These are phyloP conservation scores for Loripinus fragilis DNA, from an alignment of 2,888 invertebrate genomes.

Conservation along the genomic window DNA sequence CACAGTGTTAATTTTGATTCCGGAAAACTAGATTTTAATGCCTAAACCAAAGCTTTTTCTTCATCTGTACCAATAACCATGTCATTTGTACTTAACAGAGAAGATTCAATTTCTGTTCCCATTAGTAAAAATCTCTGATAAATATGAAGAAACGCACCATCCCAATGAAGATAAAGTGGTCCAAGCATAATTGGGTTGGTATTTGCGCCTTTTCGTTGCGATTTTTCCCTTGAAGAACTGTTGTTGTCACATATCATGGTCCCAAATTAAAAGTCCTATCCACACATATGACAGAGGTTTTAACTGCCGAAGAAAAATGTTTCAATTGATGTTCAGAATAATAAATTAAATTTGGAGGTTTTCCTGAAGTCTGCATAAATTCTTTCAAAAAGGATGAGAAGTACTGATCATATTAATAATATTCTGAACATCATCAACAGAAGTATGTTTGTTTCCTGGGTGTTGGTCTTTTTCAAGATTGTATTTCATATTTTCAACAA, in stretches of 20 bases:
- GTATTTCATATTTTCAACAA: slow-evolving; percentile 26
- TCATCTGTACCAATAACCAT: slow-evolving; percentile 43
- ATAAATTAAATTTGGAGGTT: slow-evolving; percentile 23
- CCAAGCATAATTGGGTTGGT: slow-evolving; percentile 30
- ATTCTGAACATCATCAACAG: slow-evolving; percentile 18
- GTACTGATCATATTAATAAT: slow-evolving; percentile 19
- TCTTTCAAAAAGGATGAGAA: not conserved
- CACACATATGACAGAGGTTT: slow-evolving; percentile 20
- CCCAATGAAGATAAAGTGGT: slow-evolving; percentile 43
- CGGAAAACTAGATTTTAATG: slow-evolving; percentile 29
- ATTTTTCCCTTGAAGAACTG: slow-evolving; percentile 35
- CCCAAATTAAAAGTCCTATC: slow-evolving; percentile 36
- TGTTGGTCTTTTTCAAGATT: slow-evolving; percentile 1
- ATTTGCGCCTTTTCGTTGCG: slow-evolving; percentile 23
- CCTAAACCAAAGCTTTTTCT: slow-evolving; percentile 39
- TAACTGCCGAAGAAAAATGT: slow-evolving; percentile 11
- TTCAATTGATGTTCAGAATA: slow-evolving; percentile 32
- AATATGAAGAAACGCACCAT: slow-evolving; percentile 28
- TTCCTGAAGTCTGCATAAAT: not conserved
- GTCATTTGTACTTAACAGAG: slow-evolving; percentile 16
- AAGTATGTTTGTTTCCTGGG: slow-evolving; percentile 22
- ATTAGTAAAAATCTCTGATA: slow-evolving; percentile 43
- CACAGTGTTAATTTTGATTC: slow-evolving; percentile 27
- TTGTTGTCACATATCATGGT: slow-evolving; percentile 20
- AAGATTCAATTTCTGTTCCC: not conserved